These are phyloP conservation scores for Orestias chungarensis DNA, from an alignment of 2,797 vertebrate genomes.

Conservation along the genomic window DNA sequence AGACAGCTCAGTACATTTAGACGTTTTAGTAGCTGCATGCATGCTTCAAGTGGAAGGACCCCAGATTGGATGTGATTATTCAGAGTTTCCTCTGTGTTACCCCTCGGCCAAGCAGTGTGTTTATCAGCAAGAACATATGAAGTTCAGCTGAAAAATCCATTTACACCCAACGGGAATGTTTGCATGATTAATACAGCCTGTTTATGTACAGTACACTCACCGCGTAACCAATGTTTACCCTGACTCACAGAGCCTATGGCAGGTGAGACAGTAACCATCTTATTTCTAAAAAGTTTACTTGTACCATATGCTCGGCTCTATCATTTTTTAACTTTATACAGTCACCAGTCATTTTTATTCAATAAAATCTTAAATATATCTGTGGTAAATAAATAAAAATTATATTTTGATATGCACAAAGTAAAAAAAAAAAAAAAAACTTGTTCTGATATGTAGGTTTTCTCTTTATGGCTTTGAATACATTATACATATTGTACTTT, in stretches of 20 bases:
- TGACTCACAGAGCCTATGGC: slow-evolving; percentile 68
- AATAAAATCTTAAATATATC: slow-evolving; percentile 65
- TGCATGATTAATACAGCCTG: slow-evolving; percentile 68
- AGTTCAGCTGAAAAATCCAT: slow-evolving; percentile 56
- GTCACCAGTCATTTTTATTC: slow-evolving; percentile 77
- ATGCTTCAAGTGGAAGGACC: slow-evolving; percentile 23
- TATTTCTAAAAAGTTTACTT: slow-evolving; percentile 57
- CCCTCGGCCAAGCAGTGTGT: slow-evolving; percentile 59
- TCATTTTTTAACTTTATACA: slow-evolving; percentile 57
- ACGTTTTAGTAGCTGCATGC: slow-evolving; percentile 17
- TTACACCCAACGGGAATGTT: slow-evolving; percentile 55
- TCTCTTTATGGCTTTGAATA: not conserved
- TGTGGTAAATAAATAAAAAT: slow-evolving; percentile 73
- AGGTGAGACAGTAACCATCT: slow-evolving; percentile 69
- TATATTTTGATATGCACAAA: slow-evolving; percentile 53
- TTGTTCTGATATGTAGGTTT: slow-evolving; percentile 36
- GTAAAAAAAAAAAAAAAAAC: slow-evolving; percentile 20
- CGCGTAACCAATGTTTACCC: slow-evolving; percentile 54
- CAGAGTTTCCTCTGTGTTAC: slow-evolving; percentile 43
- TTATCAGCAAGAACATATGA: slow-evolving; percentile 65
- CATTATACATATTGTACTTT: slow-evolving; percentile 2
- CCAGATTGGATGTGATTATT: slow-evolving; percentile 33
- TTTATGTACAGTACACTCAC: slow-evolving; percentile 60
- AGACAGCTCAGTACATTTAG: not conserved
- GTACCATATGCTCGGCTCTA: slow-evolving; percentile 54